These are phyloP conservation scores for Philopotamus ludificatus DNA, from an alignment of 1,140 invertebrate species.

Conservation along the genomic window DNA sequence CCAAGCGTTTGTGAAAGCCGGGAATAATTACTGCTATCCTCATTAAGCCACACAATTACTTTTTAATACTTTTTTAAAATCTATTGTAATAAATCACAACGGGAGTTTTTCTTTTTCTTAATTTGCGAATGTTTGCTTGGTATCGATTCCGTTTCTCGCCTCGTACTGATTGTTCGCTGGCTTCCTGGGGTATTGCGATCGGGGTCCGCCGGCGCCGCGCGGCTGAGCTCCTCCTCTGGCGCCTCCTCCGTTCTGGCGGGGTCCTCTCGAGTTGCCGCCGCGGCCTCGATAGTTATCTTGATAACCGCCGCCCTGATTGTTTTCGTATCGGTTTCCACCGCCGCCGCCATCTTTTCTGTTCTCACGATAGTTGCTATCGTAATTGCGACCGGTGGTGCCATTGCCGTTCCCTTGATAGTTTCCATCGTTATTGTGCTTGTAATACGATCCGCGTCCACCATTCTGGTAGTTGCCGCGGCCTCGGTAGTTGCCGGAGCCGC, in stretches of 20 bases:
- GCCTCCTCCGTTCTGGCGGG: conserved; percentile 32
- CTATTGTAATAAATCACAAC: conserved; percentile 12
- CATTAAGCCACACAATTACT: conserved; percentile 25
- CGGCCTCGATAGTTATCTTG: conserved; percentile 50
- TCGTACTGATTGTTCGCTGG: conserved; percentile 46
- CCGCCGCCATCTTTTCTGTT: conserved; percentile 45
- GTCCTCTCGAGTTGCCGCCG: conserved; percentile 43
- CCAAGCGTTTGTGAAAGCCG: conserved; percentile 19
- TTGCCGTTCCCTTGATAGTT: conserved; percentile 42
- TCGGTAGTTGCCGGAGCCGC: conserved; percentile 19
- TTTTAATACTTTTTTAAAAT: conserved; percentile 31
- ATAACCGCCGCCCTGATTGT: conserved; percentile 44
- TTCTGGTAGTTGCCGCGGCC: conserved; percentile 37
- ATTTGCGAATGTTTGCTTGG: conserved; percentile 31
- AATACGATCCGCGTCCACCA: conserved; percentile 27
- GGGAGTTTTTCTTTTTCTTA: too few species aligned
- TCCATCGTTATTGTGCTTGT: conserved; percentile 32
- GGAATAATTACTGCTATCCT: not conserved
- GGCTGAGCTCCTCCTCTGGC: conserved; percentile 31
- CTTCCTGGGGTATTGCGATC: conserved; percentile 48
- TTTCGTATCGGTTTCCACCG: conserved; percentile 42
- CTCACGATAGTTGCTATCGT: conserved; percentile 50
- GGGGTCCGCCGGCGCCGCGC: conserved; percentile 43
- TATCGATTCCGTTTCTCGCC: conserved; percentile 31
- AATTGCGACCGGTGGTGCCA: conserved; percentile 36